Evolutionary conservation across 2,888 invertebrate species (phyloP).

Genomic region (Drosophila koepferae): DNA sequence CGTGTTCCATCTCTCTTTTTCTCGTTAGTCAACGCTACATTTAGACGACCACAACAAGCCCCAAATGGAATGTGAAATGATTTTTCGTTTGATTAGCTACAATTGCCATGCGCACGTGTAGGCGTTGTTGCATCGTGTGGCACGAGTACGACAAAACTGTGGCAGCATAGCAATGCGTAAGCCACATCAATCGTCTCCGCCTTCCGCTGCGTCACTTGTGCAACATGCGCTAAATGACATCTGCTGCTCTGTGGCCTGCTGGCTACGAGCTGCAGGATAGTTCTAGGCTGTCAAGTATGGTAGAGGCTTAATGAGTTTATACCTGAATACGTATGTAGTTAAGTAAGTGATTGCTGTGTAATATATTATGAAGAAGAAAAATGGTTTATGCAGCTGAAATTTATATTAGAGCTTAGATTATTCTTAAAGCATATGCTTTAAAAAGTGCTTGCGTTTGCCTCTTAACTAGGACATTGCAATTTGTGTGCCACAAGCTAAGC

Average conservation of each 20-base stretch:
- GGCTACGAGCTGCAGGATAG: not conserved
- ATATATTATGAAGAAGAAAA: no score
- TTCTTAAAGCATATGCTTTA: not conserved
- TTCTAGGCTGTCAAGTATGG: not conserved
- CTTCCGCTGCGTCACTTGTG: not conserved
- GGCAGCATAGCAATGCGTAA: constrained; percentile 45
- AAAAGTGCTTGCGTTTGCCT: constrained; percentile 21
- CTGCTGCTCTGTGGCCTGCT: not conserved
- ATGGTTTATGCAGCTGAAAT: no score
- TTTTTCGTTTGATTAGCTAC: constrained; percentile 43
- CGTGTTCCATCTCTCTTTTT: not conserved
- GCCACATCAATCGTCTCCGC: constrained; percentile 43
- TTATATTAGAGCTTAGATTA: not conserved
- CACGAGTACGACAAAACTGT: constrained; percentile 49
- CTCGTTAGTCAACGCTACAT: constrained; percentile 10
- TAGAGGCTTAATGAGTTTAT: not conserved
- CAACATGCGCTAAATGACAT: constrained; percentile 1
- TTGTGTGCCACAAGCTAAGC: constrained; percentile 66
- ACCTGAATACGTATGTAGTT: not conserved
- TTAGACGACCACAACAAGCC: constrained; percentile 23
- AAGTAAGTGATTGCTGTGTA: not conserved
- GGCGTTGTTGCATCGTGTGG: constrained; percentile 35
- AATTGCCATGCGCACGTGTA: constrained; percentile 31
- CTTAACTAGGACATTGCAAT: constrained; percentile 48
- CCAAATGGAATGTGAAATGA: constrained; percentile 56